Percentiles rank a stretch among this genome's conserved stretches.
Conservation (phyloP, 2,888 invertebrate species). For the Agonum fuliginosum region DNA sequence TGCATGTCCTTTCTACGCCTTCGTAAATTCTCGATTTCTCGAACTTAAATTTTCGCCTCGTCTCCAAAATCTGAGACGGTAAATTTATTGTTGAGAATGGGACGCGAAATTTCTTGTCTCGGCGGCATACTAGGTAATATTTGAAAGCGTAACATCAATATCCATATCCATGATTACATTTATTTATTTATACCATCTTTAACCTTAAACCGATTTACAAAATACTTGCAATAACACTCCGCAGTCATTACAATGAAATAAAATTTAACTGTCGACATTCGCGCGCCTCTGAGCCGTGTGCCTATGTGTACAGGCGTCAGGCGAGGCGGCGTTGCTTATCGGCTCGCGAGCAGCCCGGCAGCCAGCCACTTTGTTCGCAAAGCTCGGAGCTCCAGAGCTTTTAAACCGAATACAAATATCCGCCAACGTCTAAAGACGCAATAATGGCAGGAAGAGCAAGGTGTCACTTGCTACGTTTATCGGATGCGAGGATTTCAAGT, state of each 20-base stretch:
- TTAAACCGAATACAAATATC: slow-evolving; percentile 55
- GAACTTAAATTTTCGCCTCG: no score
- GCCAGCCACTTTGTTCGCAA: slow-evolving; percentile 53
- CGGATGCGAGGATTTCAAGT: neutral
- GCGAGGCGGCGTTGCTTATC: slow-evolving; percentile 40
- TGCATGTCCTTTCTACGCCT: no score
- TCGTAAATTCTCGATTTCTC: no score
- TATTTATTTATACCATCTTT: no score
- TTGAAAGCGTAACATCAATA: no score
- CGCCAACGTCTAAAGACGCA: slow-evolving; percentile 34
- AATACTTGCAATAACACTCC: neutral
- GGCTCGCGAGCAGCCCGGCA: slow-evolving; percentile 43
- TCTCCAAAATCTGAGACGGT: no score
- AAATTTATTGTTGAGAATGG: no score
- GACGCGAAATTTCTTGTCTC: no score
- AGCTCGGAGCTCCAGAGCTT: slow-evolving; percentile 45
- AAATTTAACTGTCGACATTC: neutral
- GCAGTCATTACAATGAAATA: neutral
- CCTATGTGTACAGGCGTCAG: neutral
- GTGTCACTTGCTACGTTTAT: neutral
- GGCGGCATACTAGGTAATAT: no score
- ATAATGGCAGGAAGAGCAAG: slow-evolving; percentile 26
- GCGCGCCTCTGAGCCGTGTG: neutral
- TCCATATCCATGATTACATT: no score
- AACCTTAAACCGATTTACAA: neutral